Percentiles rank a stretch among this genome's conserved stretches.
These are phyloP conservation scores for Florisuga fusca DNA, from an alignment of 2,797 vertebrate genomes.

Conservation along the genomic window DNA sequence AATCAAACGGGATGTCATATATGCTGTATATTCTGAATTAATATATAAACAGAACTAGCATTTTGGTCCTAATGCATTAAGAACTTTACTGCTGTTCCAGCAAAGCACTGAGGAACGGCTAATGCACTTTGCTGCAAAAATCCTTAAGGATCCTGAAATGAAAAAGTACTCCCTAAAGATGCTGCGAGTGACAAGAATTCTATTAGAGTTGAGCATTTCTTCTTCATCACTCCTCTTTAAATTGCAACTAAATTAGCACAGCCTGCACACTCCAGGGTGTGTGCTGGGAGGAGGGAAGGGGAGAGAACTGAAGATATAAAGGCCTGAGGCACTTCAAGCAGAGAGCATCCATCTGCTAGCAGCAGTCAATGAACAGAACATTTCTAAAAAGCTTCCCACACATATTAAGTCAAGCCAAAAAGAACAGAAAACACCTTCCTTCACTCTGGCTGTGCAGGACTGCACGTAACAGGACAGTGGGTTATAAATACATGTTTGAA, in stretches of 20 bases:
- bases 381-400: conserved; percentile 62
- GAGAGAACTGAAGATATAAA: conserved; percentile 34
- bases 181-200: neutral
- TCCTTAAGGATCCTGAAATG: conserved; percentile 8
- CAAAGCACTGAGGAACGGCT: neutral
- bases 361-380: conserved; percentile 67
- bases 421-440: conserved; percentile 56
- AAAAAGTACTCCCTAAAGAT: conserved; percentile 30
- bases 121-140: conserved; percentile 1
- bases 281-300: conserved; percentile 33
- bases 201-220: conserved; percentile 28
- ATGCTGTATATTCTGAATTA: neutral
- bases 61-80: neutral
- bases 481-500: neutral
- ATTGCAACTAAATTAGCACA: conserved; percentile 66
- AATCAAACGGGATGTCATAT: neutral
- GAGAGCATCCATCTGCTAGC: conserved; percentile 67
- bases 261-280: conserved; percentile 31
- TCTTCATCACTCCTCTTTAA: conserved; percentile 52
- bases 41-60: neutral
- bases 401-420: conserved; percentile 52
- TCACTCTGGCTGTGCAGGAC: conserved; percentile 11
- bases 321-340: conserved; percentile 57
- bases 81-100: neutral
- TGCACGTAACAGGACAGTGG: neutral